phyloP scores from a whole-genome alignment of 2,797 vertebrate species.

The Pangasius macronema region DNA sequence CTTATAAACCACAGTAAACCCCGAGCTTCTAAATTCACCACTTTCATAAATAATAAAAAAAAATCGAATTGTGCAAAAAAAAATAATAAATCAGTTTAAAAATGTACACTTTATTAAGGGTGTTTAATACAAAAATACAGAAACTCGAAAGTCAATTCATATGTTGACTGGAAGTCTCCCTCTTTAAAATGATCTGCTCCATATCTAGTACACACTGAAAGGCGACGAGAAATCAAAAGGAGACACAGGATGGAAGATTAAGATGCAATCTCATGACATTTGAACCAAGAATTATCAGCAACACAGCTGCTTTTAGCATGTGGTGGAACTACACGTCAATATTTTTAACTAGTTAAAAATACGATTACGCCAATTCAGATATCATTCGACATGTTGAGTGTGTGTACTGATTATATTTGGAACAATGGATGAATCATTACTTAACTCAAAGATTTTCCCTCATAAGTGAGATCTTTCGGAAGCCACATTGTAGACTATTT shows the following conservation, averaged over 20 bases:
- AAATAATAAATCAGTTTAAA: constrained; percentile 3
- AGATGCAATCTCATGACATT: constrained; percentile 6
- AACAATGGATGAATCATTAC: not conserved
- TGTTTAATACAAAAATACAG: constrained; percentile 36
- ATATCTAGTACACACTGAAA: not conserved
- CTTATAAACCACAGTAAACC: not conserved
- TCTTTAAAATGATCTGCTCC: constrained; percentile 20
- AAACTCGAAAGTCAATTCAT: constrained; percentile 28
- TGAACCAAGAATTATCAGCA: constrained; percentile 13
- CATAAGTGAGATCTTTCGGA: constrained; percentile 4
- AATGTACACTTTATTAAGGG: constrained; percentile 35
- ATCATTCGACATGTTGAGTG: not conserved
- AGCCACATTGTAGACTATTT: constrained; percentile 23
- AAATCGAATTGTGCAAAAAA: not conserved
- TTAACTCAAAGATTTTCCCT: constrained; percentile 14
- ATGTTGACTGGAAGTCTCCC: constrained; percentile 31
- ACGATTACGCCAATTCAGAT: not conserved
- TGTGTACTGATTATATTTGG: not conserved
- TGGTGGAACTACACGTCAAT: constrained; percentile 10
- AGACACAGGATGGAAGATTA: constrained; percentile 15
- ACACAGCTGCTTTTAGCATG: not conserved
- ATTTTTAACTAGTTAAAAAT: constrained; percentile 21
- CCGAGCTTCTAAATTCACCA: not conserved
- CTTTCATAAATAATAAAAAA: not conserved
- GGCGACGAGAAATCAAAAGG: constrained; percentile 15